Base-by-base conservation (phyloP, 2,888 invertebrate species). In the Ecliptopera silaceata region DNA sequence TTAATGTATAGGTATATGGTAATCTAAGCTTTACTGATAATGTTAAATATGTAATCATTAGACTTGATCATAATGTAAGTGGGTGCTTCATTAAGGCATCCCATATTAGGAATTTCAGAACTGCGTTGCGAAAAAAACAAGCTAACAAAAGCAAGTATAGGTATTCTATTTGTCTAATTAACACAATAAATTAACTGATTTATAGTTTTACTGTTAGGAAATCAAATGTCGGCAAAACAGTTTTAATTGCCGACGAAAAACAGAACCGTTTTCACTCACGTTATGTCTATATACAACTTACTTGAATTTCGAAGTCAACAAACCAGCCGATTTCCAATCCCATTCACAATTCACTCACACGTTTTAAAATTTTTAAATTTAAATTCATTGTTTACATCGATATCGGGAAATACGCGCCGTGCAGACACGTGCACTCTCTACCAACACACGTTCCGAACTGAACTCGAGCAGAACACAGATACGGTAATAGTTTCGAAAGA, bases 211-310 rank as follows among this genome's bases (percentile, higher is more conserved):
- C 29, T 45, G 31, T 45, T 60, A 59, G 56, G 64, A 64, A 64
- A 52, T 56, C 29, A 58, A 58, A 53, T 50, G 50, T 59, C 66
- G 67, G 67, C 61, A 59, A 61, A 65, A 66, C 51, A 49, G 55
- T 45, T 13, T 48, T 62, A 64, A 61, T 61, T 61, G 47, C 61
- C 56, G 47, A 53, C 61, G 44, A 65, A 61, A 63, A 41, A 45
- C 45, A 29, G 29, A 39, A 32, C 36, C 46, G 51, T 63, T 59
- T 65, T 59, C 52, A 48, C 61, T 49, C 55, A 32, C 41, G 57
- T 56, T 56, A 56, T 22, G 36, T 38, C n/a, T 12, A 26, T 38
- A 43, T 54, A 20, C 26, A 32, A 32, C 47, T 50, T 43, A 64
- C 65, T 64, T 66, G 56, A 62, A 63, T 50, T 51, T 53, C 57